Conservation (phyloP, 2,797 vertebrate species). For the Pantherophis alleghaniensis region DNA sequence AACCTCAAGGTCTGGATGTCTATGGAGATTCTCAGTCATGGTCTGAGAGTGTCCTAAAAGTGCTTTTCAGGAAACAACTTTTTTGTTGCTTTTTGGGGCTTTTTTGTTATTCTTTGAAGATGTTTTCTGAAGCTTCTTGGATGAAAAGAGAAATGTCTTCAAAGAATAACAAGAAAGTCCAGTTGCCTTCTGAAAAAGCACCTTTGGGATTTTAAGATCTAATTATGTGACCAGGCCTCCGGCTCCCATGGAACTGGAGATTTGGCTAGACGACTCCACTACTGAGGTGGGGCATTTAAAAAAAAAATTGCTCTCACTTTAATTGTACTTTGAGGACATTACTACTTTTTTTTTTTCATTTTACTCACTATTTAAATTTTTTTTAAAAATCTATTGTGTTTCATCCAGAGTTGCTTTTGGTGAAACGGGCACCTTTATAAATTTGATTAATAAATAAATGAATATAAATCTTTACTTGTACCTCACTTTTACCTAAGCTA, state of each 20-base stretch:
- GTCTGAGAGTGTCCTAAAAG: too few species aligned
- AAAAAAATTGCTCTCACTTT: not conserved
- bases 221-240: not conserved
- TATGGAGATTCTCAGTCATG: too few species aligned
- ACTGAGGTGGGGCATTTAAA: not conserved
- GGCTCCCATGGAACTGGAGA: not conserved
- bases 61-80: too few species aligned
- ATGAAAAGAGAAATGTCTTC: too few species aligned
- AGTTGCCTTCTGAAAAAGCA: too few species aligned
- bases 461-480: not conserved
- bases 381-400: not conserved
- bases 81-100: too few species aligned
- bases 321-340: not conserved
- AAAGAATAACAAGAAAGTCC: too few species aligned
- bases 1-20: not conserved
- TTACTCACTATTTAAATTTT: not conserved
- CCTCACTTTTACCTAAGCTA: not conserved
- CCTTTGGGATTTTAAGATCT: not conserved
- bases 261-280: not conserved
- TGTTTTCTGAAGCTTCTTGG: too few species aligned
- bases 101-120: too few species aligned
- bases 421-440: not conserved
- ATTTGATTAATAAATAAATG: not conserved
- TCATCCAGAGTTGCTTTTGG: not conserved
- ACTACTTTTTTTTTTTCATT: not conserved